Evolutionary conservation across 2,888 invertebrate species (phyloP).

Genomic region (Exocentrus adspersus): DNA sequence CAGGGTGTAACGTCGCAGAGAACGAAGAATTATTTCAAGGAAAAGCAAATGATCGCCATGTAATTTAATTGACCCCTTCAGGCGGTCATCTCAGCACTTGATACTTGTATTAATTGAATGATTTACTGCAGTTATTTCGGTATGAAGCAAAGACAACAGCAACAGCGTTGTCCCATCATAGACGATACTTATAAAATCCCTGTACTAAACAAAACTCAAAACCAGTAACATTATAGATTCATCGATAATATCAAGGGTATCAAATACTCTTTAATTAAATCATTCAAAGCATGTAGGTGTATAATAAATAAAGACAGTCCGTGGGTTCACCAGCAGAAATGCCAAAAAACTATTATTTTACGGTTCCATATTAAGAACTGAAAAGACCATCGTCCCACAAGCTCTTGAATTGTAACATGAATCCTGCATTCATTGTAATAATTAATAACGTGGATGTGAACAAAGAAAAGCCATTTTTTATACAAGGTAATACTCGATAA

Average conservation of each 20-base stretch:
- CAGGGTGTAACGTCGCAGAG: conserved; percentile 1
- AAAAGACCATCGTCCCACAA: conserved; percentile 16
- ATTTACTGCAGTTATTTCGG: conserved; percentile 20
- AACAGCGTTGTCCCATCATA: not conserved
- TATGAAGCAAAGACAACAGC: conserved; percentile 13
- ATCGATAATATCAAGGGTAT: conserved; percentile 10
- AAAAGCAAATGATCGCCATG: conserved; percentile 27
- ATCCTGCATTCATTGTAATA: conserved; percentile 1
- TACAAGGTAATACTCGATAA: not conserved
- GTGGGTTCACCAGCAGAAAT: conserved; percentile 19
- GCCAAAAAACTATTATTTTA: conserved; percentile 16
- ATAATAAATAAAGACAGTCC: conserved; percentile 17
- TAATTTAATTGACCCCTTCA: conserved; percentile 41
- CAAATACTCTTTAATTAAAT: conserved; percentile 9
- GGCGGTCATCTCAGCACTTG: conserved; percentile 37
- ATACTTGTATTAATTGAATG: conserved; percentile 21
- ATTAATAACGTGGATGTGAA: conserved; percentile 1
- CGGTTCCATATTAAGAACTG: conserved; percentile 24
- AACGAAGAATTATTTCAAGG: conserved; percentile 9
- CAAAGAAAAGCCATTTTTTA: not conserved
- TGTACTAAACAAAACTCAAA: too few relatives aligned
- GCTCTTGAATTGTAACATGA: conserved; percentile 1
- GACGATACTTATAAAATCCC: not conserved
- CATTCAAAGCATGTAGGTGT: conserved; percentile 21
- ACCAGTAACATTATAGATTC: not conserved